Base-by-base conservation (phyloP, 2,113 vertebrate genomes). In the Centrocercus urophasianus region DNA sequence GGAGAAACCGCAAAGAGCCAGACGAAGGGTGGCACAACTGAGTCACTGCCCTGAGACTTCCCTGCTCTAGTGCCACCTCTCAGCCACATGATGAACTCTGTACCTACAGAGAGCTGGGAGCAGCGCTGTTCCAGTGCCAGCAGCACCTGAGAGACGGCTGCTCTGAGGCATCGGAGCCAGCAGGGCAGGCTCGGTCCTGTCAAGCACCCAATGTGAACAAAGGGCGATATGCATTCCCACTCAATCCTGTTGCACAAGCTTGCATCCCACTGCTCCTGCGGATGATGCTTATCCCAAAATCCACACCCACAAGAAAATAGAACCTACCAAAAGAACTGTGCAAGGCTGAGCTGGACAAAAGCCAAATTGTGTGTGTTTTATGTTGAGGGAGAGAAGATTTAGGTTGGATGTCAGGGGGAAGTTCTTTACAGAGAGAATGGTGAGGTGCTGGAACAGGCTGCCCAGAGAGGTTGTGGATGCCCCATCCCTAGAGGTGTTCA, bases 111-210 rank as follows among this genome's bases (percentile, higher is more conserved):
- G 54, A 32, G 40, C 0, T 88, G 63, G 61, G 72, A 93, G 54
- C 59, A 85, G 90, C 43, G 28, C 36, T 54, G 71, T 13, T 43
- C 18, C 4, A 42, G 64, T 87, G 94, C 87, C 95, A 96, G 60
- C 22, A 69, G 20, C 54, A 91, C 38, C 43, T 13, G 61, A 40
- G 92, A 91, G 77, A 73, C 32, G 67, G 60, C 67, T 92, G n/a
- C 25, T 86, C 50, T 10, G n/a, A 92, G 80, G 61, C 48, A 75
- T 66, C 27, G 63, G 56, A 91, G 76, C 71, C 91, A 90, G 1
- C 1, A 1, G 38, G 38, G 60, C 95, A 95, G 54, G 92, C 91
- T 95, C 42, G 56, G 40, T 84, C 93, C 86, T 83, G 78, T 25
- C 10, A 8, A 32, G 14, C 60, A 8, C 24, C 54, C 18, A 80